A percentile compares a stretch with the other conserved stretches of the same genome.
These are phyloP conservation scores for Magallana nippona DNA, from an alignment of 2,888 invertebrate genomes.

Conservation along the genomic window DNA sequence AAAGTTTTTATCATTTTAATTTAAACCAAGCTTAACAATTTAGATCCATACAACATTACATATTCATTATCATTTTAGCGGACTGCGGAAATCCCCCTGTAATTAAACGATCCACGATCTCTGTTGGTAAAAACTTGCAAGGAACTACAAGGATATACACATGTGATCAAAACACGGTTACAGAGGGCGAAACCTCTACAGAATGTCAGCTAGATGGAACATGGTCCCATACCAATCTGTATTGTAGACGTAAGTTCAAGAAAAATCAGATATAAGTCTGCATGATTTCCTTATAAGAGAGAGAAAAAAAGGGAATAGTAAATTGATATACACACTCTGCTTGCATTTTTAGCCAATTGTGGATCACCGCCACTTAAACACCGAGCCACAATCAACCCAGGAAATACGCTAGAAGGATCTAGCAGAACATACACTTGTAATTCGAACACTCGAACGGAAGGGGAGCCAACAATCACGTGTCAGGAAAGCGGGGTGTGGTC, in stretches of 20 bases:
- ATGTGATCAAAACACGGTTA: constrained; percentile 29
- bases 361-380: background rate
- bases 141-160: constrained; percentile 17
- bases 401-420: background rate
- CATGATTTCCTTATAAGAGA: too few species aligned
- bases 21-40: background rate
- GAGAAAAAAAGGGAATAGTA: too few species aligned
- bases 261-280: too few species aligned
- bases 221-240: constrained; percentile 23
- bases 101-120: background rate
- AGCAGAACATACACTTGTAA: constrained; percentile 14
- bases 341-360: constrained; percentile 29
- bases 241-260: constrained; percentile 36
- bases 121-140: background rate
- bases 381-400: constrained; percentile 3
- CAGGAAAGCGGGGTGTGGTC: constrained; percentile 20
- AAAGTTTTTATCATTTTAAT: too few species aligned
- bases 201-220: constrained; percentile 15
- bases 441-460: constrained; percentile 28
- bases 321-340: background rate
- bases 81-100: constrained; percentile 28
- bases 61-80: constrained; percentile 5
- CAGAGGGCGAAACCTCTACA: constrained; percentile 29
- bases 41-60: background rate
- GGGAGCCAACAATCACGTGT: background rate